Evolutionary conservation across 1,140 invertebrate genomes (phyloP).

Genomic region (Sipha flava): DNA sequence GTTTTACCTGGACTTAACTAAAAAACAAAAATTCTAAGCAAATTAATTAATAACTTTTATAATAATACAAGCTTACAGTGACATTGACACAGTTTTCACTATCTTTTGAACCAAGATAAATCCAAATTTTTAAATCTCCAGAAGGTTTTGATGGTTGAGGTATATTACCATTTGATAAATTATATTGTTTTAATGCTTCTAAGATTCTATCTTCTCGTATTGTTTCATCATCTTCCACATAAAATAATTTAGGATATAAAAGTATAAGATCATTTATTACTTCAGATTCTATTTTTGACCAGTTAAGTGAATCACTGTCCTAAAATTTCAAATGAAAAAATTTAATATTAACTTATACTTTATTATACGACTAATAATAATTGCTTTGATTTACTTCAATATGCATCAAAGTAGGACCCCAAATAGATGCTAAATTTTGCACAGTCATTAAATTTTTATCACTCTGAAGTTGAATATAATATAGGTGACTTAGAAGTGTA

Average conservation of each 20-base stretch:
- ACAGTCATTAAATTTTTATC: conserved; percentile 68
- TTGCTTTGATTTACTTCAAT: conserved; percentile 47
- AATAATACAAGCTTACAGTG: conserved; percentile 47
- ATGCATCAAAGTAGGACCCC: conserved; percentile 74
- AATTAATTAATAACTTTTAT: background rate
- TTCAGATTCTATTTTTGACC: conserved; percentile 56
- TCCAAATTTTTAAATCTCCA: conserved; percentile 73
- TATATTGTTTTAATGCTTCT: conserved; percentile 58
- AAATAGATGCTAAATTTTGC: conserved; percentile 71
- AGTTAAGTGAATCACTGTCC: conserved; percentile 43
- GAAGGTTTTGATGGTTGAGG: conserved; percentile 55
- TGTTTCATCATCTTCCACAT: conserved; percentile 50
- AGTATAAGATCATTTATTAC: conserved; percentile 61
- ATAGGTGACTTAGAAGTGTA: conserved; percentile 66
- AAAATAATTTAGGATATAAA: conserved; percentile 53
- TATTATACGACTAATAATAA: background rate
- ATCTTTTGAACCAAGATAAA: conserved; percentile 53
- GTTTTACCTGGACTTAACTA: conserved; percentile 69
- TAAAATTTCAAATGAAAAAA: conserved; percentile 12
- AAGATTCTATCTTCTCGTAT: conserved; percentile 62
- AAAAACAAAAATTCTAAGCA: conserved; percentile 35
- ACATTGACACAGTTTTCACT: conserved; percentile 53
- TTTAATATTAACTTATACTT: background rate
- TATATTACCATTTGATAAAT: conserved; percentile 47
- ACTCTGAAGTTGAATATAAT: conserved; percentile 65